Base-by-base conservation (phyloP, 2,797 vertebrate genomes). In the Sparus aurata region DNA sequence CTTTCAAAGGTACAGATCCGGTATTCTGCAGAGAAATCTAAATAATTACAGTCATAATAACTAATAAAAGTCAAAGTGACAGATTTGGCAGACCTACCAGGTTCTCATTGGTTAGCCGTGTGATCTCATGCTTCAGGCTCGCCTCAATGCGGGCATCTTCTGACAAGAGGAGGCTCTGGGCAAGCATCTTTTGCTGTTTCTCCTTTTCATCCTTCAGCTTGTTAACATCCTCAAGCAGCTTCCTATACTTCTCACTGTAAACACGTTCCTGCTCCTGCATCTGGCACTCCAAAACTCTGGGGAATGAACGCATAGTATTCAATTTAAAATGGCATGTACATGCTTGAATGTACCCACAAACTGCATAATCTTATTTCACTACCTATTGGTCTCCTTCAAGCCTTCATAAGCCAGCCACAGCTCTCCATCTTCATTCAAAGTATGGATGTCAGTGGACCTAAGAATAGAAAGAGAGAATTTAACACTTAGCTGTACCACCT, bases 381-480 rank as follows among this genome's bases (percentile, higher is more conserved):
- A 99, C 98, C 96, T 97, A 85, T 99, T 99, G 20, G 97, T 97
- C 93, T 99, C 98, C 86, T 99, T 99, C 81, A 99, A 90, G 23
- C 98, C 97, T 87, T 98, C 96, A 75, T 99, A 99, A 0, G 97
- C 98, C 91, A 99, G 95, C 86, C 97, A 98, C 80, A 99, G 95
- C 92, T 99, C 98, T 80, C 98, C 97, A 88, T 97, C 97, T 89
- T 99, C 98, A 89, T 98, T 99, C 92, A 99, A 95, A 74, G 98
- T 97, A 5, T 96, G 96, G 27, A 98, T 95, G 78, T 97, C 95
- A 57, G 89, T 61, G 41, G 93, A 91, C 66, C 95, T 96, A 74
- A 75, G 45, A 78, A 12, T 46, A 74, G 12, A 10, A 76, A 23
- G 25, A 72, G 9, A 68, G 20, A 63, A 63, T 63, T 16, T 77